phyloP scores from a whole-genome alignment of 1,140 invertebrate species.

The Caenorhabditis remanei region DNA sequence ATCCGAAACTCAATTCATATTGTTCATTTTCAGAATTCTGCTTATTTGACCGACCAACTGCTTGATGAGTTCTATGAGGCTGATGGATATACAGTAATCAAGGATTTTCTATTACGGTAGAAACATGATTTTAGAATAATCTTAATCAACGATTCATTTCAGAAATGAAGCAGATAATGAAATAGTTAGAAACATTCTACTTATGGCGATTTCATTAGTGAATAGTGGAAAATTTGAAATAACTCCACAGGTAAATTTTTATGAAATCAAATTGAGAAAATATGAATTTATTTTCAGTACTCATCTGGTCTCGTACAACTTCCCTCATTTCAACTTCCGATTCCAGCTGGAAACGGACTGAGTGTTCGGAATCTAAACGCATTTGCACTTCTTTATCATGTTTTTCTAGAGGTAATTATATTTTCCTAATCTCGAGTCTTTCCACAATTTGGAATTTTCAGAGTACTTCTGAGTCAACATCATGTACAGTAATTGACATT shows the following conservation, averaged over 20 bases:
- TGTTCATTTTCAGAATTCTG: constrained; percentile 87
- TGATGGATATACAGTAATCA: constrained; percentile 93
- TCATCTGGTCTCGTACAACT: constrained; percentile 70
- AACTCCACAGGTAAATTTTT: constrained; percentile 54
- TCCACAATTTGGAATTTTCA: constrained; percentile 45
- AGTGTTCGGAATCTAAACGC: constrained; percentile 73
- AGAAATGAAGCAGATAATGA: constrained; percentile 68
- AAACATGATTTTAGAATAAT: constrained; percentile 3
- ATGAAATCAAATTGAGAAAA: neutral
- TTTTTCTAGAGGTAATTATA: constrained; percentile 66
- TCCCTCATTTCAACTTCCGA: constrained; percentile 70
- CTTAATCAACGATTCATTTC: neutral
- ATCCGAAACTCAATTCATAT: neutral
- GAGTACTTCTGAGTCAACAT: constrained; percentile 78
- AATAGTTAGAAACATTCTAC: constrained; percentile 69
- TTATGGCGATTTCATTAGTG: constrained; percentile 69
- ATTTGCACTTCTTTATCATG: constrained; percentile 73
- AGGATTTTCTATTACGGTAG: constrained; percentile 86
- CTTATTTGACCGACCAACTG: constrained; percentile 92
- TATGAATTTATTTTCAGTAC: constrained; percentile 47
- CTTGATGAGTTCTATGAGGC: constrained; percentile 94
- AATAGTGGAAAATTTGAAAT: constrained; percentile 72
- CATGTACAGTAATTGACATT: constrained; percentile 91
- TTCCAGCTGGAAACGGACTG: constrained; percentile 65
- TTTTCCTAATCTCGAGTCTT: neutral